Conservation (phyloP, 2,113 vertebrate genomes). For the Prinia subflava region DNA sequence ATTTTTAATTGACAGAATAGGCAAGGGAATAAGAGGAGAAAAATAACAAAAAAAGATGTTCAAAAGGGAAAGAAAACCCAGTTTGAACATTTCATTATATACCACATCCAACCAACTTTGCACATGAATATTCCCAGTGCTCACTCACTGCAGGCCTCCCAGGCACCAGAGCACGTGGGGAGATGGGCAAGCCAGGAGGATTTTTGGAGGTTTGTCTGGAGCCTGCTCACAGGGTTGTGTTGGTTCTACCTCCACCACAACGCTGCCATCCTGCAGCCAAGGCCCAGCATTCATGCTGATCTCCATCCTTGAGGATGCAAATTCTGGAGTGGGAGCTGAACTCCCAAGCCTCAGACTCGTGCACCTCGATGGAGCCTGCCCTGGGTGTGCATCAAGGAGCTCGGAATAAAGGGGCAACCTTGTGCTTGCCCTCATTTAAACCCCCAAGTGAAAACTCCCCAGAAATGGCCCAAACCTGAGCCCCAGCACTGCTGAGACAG, state of each 20-base stretch:
- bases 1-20: background rate
- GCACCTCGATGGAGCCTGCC: accelerated
- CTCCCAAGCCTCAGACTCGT: background rate
- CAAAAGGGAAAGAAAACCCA: background rate
- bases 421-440: background rate
- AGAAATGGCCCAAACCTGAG: background rate
- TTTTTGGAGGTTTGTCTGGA: background rate
- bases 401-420: accelerated
- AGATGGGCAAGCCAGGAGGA: background rate
- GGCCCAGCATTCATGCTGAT: background rate
- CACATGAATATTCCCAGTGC: background rate
- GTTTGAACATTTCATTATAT: background rate
- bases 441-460: background rate
- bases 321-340: background rate
- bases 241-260: background rate
- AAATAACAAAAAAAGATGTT: background rate
- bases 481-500: background rate
- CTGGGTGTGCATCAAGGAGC: background rate
- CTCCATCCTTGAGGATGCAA: background rate
- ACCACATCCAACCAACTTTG: background rate
- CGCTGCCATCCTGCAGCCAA: background rate
- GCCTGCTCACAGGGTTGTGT: background rate
- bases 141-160: background rate
- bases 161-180: background rate
- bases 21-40: background rate